Base-by-base conservation (phyloP, 2,113 vertebrate species). In the Pseudopipra pipra region DNA sequence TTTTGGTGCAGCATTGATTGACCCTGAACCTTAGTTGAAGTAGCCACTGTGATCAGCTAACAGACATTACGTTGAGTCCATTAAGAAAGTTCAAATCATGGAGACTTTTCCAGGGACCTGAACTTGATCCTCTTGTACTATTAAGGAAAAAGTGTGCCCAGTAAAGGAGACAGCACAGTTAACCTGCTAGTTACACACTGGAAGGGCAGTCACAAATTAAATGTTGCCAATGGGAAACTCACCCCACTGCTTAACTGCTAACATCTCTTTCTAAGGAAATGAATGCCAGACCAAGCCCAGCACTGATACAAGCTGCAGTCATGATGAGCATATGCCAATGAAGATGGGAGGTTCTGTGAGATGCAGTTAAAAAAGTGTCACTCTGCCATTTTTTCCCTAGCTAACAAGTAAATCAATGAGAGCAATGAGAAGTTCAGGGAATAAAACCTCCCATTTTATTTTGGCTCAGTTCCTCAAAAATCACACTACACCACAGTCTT, bases 321-420 rank as follows among this genome's bases (percentile, higher is more conserved):
- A 63, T 0, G 0, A 39, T 2, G n/a, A 72, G 22, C 3, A 1
- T 8, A 41, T 0, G 0, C 22, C 65, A 77, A 6, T 0, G 2
- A 58, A 62, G 22, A 49, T 0, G 0, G 1, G 51, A 80, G 55
- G 33, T 33, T 52, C 79, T 14, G 1, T 1, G 2, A 82, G 21
- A 55, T 8, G 9, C 52, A 67, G 17, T 11, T 3, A 3, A 41
- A 47, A 31, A 68, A 73, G 21, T 21, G 61, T 71, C 0, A 0
- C 37, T 56, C 22, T 68, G 44, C 3, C 6, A 8, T 12, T 65
- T 93, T 83, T 31, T 49, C 58, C 58, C 63, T 8, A 55, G 30
- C 49, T 52, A 41, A 13, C 1, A 6, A 47, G 17, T 52, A 33
- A 71, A 87, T 33, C 65, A 37, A 6, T 17, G 23, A 73, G 16